phyloP scores from a whole-genome alignment of 2,113 vertebrate genomes.

The Pongo pygmaeus region DNA sequence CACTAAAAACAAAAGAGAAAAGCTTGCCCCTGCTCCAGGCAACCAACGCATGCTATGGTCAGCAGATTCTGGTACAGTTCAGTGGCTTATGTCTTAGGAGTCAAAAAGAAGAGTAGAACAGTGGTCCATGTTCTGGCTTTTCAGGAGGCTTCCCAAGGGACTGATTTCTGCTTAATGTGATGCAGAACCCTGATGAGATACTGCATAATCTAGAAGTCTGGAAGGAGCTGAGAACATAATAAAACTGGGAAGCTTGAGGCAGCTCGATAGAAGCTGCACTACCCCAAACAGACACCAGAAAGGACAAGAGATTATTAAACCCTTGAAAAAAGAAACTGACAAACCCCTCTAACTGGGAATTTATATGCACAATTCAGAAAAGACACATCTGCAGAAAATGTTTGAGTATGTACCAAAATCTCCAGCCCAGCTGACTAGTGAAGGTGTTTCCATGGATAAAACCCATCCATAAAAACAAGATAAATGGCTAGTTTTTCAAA shows the following conservation, averaged over 20 bases:
- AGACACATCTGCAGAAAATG: not conserved
- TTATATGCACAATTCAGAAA: not conserved
- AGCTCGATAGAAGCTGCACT: not conserved
- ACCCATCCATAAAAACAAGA: not conserved
- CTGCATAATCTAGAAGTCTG: not conserved
- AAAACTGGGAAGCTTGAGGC: not conserved
- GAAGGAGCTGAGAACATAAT: not conserved
- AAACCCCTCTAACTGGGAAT: not conserved
- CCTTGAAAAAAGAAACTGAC: not conserved
- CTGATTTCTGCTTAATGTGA: not conserved
- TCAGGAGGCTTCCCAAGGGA: no score
- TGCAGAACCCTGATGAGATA: not conserved
- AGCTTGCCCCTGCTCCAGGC: not conserved
- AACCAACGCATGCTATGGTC: not conserved
- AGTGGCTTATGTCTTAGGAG: rapidly evolving
- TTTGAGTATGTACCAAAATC: not conserved
- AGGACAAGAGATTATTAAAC: not conserved
- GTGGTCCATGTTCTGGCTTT: not conserved
- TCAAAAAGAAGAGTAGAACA: not conserved
- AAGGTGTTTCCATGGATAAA: not conserved
- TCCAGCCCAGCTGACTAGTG: not conserved
- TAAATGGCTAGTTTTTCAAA: not conserved
- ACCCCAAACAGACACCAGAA: not conserved
- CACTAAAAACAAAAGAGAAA: not conserved
- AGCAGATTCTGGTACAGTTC: not conserved